Conservation (phyloP, 2,797 vertebrate genomes). For the Schizopygopsis pylzovi region DNA sequence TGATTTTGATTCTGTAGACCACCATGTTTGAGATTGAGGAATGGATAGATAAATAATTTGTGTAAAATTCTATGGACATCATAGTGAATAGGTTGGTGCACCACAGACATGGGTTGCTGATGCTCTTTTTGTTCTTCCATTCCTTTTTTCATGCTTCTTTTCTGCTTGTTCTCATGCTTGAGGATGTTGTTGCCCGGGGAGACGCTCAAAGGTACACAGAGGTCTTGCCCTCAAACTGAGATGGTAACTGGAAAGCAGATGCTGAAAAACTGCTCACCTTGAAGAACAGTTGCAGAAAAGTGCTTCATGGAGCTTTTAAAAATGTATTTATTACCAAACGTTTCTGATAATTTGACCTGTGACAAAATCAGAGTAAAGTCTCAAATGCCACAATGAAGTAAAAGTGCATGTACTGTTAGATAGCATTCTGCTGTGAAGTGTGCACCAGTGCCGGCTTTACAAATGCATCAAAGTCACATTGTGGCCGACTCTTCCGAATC, state of each 20-base stretch:
- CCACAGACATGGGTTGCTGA: neutral
- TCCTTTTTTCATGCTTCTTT: neutral
- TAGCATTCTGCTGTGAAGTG: neutral
- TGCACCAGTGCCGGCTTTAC: neutral
- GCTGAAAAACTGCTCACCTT: neutral
- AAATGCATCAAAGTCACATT: neutral
- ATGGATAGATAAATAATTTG: neutral
- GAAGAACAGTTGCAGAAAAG: constrained; percentile 1
- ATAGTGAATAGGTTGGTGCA: neutral
- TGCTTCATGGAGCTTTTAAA: neutral
- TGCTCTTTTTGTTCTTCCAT: neutral
- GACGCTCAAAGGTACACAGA: neutral
- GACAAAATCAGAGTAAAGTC: neutral
- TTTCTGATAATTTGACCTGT: neutral
- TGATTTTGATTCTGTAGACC: neutral
- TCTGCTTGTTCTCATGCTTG: neutral
- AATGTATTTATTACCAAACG: neutral
- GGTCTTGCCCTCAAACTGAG: constrained; percentile 6
- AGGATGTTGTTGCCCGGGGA: neutral
- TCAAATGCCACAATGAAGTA: neutral
- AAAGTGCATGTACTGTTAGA: neutral
- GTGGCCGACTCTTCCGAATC: neutral
- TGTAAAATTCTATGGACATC: neutral
- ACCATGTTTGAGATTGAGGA: neutral
- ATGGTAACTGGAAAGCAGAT: neutral